A percentile compares a stretch with the other conserved stretches of the same genome.
Conservation (phyloP, 2,888 invertebrate genomes). For the Xestia c-nigrum region DNA sequence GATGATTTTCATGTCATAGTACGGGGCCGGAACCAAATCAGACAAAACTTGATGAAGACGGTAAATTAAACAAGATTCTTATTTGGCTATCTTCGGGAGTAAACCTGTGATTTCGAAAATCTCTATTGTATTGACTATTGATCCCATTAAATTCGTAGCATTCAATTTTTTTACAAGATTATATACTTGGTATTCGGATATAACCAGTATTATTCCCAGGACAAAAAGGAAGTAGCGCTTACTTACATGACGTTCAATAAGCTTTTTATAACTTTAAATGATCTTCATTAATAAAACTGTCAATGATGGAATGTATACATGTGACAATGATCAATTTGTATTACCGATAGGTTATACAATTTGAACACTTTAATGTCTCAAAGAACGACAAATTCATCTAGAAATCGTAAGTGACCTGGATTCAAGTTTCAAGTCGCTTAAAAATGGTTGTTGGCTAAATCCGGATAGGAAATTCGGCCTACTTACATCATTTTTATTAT, state of each 20-base stretch:
- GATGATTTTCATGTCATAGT: neutral
- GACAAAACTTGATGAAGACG: neutral
- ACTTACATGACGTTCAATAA: neutral
- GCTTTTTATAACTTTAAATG: neutral
- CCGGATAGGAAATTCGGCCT: conserved; percentile 30
- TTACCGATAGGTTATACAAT: no score
- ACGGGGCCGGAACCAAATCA: neutral
- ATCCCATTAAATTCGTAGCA: neutral
- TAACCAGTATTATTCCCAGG: no score
- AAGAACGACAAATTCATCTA: neutral
- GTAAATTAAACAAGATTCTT: neutral
- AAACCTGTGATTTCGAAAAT: neutral
- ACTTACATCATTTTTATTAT: conserved; percentile 39
- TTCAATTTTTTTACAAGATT: neutral
- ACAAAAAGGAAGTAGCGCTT: neutral
- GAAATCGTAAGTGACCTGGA: neutral
- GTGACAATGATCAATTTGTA: no score
- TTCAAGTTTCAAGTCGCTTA: neutral
- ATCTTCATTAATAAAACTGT: neutral
- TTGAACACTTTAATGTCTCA: neutral
- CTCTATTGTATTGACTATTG: neutral
- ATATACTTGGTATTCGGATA: neutral
- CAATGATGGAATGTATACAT: neutral
- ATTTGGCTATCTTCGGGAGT: no score
- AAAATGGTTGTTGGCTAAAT: conserved; percentile 19